Evolutionary conservation across 2,888 invertebrate species (phyloP), one percentile per base, ranked within the genome.

Genomic region (Chaetogeoica ovagalla): DNA sequence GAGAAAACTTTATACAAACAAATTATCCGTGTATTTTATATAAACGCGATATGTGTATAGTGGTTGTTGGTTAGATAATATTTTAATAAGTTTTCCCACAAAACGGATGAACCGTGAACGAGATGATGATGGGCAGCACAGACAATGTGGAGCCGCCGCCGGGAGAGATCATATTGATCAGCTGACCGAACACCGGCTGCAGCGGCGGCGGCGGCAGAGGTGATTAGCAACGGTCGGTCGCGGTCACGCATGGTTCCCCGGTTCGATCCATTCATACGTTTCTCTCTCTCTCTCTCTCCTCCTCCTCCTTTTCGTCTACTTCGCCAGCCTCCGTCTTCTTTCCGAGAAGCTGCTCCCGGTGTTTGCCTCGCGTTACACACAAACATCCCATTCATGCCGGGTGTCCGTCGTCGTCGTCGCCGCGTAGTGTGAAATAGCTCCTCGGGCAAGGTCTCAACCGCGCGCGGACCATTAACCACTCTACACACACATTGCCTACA

Each of bases 221-320:
- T 79, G 79, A 79, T 79, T 79, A 79, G 79, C 63, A 30, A 79
- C 79, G 79, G 79, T 79, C 62, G 62, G 57, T 62, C 39, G 79
- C 70, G 62, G 79, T 79, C 79, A 79, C 79, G 79, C 79, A 71
- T 63, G 77, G 62, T 77, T 62, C 77, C 30, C 52, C 77, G 11
- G 77, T 70, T 70, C 70, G 70, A 79, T 79, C 79, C 79, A 79
- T 79, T 79, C 79, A 79, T 79, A 79, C 55, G 63, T 79, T 63
- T 71, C 62, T 48, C 23, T 13, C 39, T 17, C 7, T 2, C 23
- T 43, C 6, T 6, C 37, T 5, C 19, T 21, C 39, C 13, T 59
- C 23, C 43, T 72, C 65, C n/a, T 48, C 17, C 68, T 69, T 17
- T 59, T 62, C 48, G 62, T 75, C 48, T 59, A 30, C 48, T 48